Evolutionary conservation across 1,140 invertebrate species (phyloP).

Genomic region (Conus betulinus): DNA sequence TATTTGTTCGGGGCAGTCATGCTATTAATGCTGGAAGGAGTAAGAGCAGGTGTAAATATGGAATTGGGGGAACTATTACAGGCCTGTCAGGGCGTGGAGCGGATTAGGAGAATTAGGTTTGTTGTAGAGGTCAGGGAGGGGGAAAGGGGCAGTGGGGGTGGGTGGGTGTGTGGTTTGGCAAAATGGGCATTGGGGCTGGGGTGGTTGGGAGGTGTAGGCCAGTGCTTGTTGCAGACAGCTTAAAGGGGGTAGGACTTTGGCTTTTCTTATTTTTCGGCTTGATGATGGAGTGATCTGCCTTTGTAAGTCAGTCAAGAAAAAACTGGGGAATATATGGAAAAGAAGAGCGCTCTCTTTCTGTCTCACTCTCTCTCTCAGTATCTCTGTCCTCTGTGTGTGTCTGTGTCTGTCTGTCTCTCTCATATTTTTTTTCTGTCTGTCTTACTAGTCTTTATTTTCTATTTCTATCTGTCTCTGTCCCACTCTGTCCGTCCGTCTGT

Average conservation of each 20-base stretch:
- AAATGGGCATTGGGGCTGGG: not conserved
- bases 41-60: not conserved
- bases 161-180: not conserved
- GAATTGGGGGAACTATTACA: not conserved
- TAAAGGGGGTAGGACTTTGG: too few species aligned
- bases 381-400: too few species aligned
- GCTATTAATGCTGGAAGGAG: not conserved
- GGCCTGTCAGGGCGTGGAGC: not conserved
- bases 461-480: not conserved
- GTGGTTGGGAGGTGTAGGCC: too few species aligned
- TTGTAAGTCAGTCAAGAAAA: too few species aligned
- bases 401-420: too few species aligned
- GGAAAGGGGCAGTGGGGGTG: not conserved
- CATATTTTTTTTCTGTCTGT: too few species aligned
- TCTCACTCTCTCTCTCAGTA: too few species aligned
- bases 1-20: not conserved
- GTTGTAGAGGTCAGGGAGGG: not conserved
- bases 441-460: not conserved
- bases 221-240: too few species aligned
- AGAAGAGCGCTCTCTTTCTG: too few species aligned
- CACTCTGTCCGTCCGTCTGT: not conserved
- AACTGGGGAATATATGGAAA: too few species aligned
- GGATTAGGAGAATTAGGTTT: slow-evolving; percentile 8
- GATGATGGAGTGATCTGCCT: not conserved
- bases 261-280: not conserved